Evolutionary conservation across 2,888 invertebrate species (phyloP).

Genomic region (Drosophila pegasa): DNA sequence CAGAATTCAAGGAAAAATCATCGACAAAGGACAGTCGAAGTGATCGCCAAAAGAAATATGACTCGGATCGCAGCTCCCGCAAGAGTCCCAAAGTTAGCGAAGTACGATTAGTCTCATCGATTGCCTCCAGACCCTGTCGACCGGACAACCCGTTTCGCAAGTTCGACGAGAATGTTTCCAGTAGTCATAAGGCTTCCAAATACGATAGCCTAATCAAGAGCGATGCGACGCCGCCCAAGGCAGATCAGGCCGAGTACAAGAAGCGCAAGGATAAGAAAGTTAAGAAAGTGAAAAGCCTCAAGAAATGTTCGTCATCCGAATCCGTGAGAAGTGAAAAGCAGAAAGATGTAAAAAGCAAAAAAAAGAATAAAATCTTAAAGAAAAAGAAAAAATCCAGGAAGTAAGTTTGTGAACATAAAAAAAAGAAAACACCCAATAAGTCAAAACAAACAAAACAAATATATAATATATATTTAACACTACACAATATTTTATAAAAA

Average conservation of each 20-base stretch:
- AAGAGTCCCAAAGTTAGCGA: conserved; percentile 39
- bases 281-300: conserved; percentile 85
- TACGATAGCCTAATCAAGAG: conserved; percentile 82
- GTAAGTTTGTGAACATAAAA: conserved; percentile 35
- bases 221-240: conserved; percentile 84
- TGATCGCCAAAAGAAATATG: conserved; percentile 34
- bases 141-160: conserved; percentile 85
- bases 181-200: conserved; percentile 85
- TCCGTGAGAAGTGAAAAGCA: conserved; percentile 88
- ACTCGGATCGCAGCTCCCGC: conserved; percentile 48
- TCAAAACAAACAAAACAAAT: neutral
- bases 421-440: conserved; percentile 4
- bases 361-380: conserved; percentile 65
- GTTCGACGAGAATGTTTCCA: conserved; percentile 87
- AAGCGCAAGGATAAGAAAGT: conserved; percentile 88
- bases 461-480: conserved; percentile 16
- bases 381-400: conserved; percentile 81
- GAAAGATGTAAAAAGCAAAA: conserved; percentile 87
- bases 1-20: conserved; percentile 35
- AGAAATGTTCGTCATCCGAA: conserved; percentile 84
- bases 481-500: conserved; percentile 26
- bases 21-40: conserved; percentile 14
- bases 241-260: conserved; percentile 86
- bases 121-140: conserved; percentile 60
- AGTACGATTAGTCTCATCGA: conserved; percentile 51